Conservation (phyloP, 2,797 vertebrate species). For the Rhadinocentrus ornatus region DNA sequence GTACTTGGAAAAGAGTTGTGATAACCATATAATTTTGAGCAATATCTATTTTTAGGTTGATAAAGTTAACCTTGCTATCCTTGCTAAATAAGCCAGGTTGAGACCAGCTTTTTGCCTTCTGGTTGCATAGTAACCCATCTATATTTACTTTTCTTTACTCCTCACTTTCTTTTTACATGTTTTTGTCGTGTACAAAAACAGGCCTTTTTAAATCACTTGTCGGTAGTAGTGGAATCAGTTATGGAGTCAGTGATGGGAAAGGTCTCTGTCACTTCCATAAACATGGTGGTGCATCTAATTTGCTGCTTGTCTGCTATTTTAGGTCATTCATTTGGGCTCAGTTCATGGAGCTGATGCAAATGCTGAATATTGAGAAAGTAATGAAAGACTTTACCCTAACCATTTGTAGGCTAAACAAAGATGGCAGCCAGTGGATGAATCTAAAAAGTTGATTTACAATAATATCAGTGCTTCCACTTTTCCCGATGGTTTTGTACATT, state of each 20-base stretch:
- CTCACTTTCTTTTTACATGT: background rate
- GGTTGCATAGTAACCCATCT: background rate
- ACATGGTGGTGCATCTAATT: background rate
- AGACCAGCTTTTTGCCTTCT: too few species aligned
- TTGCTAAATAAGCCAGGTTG: too few species aligned
- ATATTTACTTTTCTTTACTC: background rate
- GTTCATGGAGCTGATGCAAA: conserved; percentile 3
- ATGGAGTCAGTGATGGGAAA: background rate
- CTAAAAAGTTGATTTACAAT: background rate
- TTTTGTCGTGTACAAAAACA: background rate
- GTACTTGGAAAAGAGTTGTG: too few species aligned
- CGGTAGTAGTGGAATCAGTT: background rate
- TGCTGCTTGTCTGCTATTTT: background rate
- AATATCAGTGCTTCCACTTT: too few species aligned
- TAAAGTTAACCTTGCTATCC: too few species aligned
- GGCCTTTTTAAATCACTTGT: background rate
- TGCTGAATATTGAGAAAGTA: background rate
- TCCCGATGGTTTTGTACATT: background rate
- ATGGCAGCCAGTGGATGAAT: background rate
- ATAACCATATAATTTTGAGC: too few species aligned
- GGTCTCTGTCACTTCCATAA: background rate
- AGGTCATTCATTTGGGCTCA: background rate
- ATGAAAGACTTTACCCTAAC: background rate
- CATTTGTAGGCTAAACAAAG: background rate
- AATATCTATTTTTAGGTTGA: too few species aligned